Conservation (phyloP, 2,888 invertebrate species). For the Drosophila cognata region DNA sequence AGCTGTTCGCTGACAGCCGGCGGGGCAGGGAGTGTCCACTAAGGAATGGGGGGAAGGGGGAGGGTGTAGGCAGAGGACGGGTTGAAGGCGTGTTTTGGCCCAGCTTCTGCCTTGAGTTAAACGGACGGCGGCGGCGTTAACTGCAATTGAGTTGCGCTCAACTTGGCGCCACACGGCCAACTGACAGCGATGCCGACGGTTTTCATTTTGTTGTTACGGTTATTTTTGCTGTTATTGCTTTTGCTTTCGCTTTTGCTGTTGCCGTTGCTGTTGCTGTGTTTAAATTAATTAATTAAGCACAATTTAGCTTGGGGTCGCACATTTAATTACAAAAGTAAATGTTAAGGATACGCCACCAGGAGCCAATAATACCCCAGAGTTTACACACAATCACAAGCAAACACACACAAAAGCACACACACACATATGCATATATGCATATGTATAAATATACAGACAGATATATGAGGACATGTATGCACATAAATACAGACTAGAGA, state of each 20-base stretch:
- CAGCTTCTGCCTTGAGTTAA: constrained; percentile 12
- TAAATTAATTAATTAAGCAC: constrained; percentile 76
- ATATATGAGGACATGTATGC: not conserved
- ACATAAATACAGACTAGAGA: not conserved
- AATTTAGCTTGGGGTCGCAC: constrained; percentile 48
- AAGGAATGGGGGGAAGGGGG: not conserved
- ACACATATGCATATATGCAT: not conserved
- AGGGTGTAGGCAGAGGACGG: not conserved
- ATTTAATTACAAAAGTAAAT: constrained; percentile 71
- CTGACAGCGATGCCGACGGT: constrained; percentile 41
- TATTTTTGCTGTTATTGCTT: not conserved
- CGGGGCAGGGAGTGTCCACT: not conserved
- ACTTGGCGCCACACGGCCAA: constrained; percentile 69
- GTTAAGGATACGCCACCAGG: constrained; percentile 65
- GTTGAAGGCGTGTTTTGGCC: not conserved
- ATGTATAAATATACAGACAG: not conserved
- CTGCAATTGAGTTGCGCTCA: constrained; percentile 59
- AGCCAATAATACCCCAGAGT: constrained; percentile 60
- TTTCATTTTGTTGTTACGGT: constrained; percentile 1
- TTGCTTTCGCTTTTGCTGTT: constrained; percentile 1
- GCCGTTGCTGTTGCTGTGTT: constrained; percentile 34
- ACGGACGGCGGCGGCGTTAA: constrained; percentile 21
- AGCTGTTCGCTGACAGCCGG: constrained; percentile 53
- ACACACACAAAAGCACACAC: not conserved
- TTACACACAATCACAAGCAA: constrained; percentile 18